phyloP scores from a whole-genome alignment of 1,140 invertebrate genomes.

The Forficula auricularia region DNA sequence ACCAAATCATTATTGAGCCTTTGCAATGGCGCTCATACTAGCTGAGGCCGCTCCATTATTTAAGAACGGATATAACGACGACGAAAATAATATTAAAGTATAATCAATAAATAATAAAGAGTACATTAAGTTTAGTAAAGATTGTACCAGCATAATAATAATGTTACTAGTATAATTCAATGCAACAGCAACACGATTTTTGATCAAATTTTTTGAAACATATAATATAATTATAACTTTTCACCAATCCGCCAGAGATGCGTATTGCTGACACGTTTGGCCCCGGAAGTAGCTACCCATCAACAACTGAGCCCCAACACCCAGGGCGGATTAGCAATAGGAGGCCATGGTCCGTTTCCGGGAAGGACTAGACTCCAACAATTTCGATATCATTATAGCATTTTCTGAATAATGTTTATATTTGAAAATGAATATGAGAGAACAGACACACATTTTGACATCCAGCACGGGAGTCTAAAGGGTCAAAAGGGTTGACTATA shows the following conservation, averaged over 20 bases:
- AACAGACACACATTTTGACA: constrained; percentile 11
- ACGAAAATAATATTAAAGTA: no score
- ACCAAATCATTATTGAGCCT: no score
- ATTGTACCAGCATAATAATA: constrained; percentile 11
- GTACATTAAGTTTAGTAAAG: constrained; percentile 13
- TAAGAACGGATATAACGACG: no score
- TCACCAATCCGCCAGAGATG: constrained; percentile 16
- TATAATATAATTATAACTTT: no score
- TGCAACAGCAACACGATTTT: constrained; percentile 9
- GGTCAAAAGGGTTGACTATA: constrained; percentile 10
- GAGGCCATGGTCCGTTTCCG: constrained; percentile 21
- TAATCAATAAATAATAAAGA: constrained; percentile 8
- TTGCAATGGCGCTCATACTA: no score
- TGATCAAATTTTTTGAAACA: constrained; percentile 9
- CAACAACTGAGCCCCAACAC: constrained; percentile 24
- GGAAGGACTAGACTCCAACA: constrained; percentile 19
- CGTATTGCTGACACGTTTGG: constrained; percentile 15
- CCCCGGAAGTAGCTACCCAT: constrained; percentile 20
- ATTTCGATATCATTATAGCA: constrained; percentile 7
- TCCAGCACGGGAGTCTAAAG: constrained; percentile 8
- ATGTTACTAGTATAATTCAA: constrained; percentile 9
- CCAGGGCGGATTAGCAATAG: constrained; percentile 17
- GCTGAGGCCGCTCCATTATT: no score
- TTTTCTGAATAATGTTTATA: constrained; percentile 4
- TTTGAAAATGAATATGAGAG: constrained; percentile 11